Percentiles rank a stretch among this genome's conserved stretches.
These are phyloP conservation scores for Drosophila ficusphila DNA, from an alignment of 1,140 invertebrate genomes.

Conservation along the genomic window DNA sequence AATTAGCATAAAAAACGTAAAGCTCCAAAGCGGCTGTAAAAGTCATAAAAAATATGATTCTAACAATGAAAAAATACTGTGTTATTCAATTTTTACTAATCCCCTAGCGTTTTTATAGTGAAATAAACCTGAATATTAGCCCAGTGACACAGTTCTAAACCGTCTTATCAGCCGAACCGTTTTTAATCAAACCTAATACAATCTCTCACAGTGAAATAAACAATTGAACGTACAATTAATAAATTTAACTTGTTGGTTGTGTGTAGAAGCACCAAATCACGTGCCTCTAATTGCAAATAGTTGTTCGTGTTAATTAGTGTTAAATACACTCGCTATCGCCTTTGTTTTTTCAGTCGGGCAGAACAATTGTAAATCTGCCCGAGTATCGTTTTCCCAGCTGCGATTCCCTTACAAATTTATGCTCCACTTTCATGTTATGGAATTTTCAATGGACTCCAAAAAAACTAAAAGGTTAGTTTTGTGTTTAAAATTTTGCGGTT, in stretches of 20 bases:
- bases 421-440: constrained; percentile 83
- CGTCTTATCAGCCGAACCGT: constrained; percentile 45
- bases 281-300: constrained; percentile 64
- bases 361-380: constrained; percentile 60
- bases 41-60: constrained; percentile 19
- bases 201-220: constrained; percentile 26
- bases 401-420: constrained; percentile 80
- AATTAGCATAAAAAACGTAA: constrained; percentile 76
- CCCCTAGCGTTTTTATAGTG: constrained; percentile 2
- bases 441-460: constrained; percentile 84
- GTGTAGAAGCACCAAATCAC: constrained; percentile 40
- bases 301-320: constrained; percentile 46
- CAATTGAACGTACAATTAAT: constrained; percentile 55
- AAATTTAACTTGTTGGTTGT: constrained; percentile 50
- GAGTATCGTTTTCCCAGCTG: constrained; percentile 71
- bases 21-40: constrained; percentile 25
- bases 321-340: constrained; percentile 13
- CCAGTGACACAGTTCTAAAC: constrained; percentile 70
- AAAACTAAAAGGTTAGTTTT: constrained; percentile 78
- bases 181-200: constrained; percentile 15
- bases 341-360: background rate
- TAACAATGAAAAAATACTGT: constrained; percentile 20
- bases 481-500: background rate
- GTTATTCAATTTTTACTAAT: constrained; percentile 8
- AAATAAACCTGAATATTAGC: constrained; percentile 20